A percentile compares a stretch with the other conserved stretches of the same genome.
These are phyloP conservation scores for Anguilla pacifica DNA, from an alignment of 2,797 vertebrate species.

Conservation along the genomic window DNA sequence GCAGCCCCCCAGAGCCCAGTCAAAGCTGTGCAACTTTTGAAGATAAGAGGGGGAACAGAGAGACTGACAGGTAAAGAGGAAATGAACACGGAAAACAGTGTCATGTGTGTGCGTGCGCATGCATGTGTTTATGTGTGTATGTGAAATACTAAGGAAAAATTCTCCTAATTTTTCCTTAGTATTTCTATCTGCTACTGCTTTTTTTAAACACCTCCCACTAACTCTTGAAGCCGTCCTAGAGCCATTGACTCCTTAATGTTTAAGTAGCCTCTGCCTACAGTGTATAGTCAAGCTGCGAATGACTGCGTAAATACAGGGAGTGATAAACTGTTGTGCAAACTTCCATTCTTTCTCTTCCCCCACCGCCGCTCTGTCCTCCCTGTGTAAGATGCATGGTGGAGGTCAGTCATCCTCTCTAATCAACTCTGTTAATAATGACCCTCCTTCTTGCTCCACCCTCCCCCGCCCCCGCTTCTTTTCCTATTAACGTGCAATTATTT, in stretches of 20 bases:
- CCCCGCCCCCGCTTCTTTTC: constrained; percentile 29
- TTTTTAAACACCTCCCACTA: constrained; percentile 39
- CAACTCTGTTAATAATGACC: constrained; percentile 66
- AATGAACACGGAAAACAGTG: constrained; percentile 56
- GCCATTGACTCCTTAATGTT: not conserved
- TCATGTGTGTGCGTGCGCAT: constrained; percentile 48
- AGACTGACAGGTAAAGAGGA: constrained; percentile 63
- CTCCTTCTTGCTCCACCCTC: constrained; percentile 44
- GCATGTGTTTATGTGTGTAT: constrained; percentile 41
- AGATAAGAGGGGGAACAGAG: constrained; percentile 60
- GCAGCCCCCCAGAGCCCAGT: constrained; percentile 62
- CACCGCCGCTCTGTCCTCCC: constrained; percentile 15
- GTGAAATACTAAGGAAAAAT: no score
- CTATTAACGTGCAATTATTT: constrained; percentile 75
- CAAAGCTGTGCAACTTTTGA: constrained; percentile 73
- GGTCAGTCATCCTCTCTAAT: constrained; percentile 68
- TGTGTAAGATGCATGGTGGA: constrained; percentile 38
- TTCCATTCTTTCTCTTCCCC: not conserved
- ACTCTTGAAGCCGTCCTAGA: constrained; percentile 17
- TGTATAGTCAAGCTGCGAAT: not conserved
- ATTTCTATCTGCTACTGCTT: not conserved
- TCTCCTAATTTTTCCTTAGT: constrained; percentile 22
- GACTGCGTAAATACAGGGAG: not conserved
- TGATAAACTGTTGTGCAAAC: constrained; percentile 1
- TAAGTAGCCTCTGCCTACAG: not conserved